Conservation (phyloP, 2,797 vertebrate genomes). For the Eospalax fontanierii region DNA sequence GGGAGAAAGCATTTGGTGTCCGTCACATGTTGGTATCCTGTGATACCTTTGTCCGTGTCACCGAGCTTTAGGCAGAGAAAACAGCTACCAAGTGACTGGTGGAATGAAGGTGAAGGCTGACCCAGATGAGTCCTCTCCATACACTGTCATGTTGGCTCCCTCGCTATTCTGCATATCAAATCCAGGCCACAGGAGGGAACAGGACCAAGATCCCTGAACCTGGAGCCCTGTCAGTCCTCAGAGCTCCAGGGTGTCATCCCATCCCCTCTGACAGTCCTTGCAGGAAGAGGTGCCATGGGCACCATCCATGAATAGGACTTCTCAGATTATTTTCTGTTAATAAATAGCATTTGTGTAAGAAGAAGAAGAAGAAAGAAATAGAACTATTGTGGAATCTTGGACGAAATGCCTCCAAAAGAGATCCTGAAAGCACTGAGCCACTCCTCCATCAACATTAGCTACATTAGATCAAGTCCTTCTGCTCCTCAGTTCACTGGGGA, state of each 20-base stretch:
- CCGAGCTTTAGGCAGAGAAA: not conserved
- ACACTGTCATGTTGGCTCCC: no score
- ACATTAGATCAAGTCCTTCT: not conserved
- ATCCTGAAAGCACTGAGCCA: slow-evolving; percentile 7
- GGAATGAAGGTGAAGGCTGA: not conserved
- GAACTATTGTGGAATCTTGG: not conserved
- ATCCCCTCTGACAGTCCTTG: not conserved
- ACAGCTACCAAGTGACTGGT: not conserved
- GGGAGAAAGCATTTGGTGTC: not conserved
- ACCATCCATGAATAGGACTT: not conserved
- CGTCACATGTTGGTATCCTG: not conserved
- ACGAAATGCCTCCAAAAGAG: not conserved
- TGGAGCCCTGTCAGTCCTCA: not conserved
- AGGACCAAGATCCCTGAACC: not conserved
- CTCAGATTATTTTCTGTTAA: not conserved
- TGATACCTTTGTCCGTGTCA: not conserved
- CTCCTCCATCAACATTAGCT: not conserved
- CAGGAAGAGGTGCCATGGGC: not conserved
- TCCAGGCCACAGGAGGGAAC: not conserved
- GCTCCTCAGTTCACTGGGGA: not conserved
- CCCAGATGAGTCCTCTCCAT: not conserved
- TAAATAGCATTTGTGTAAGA: not conserved
- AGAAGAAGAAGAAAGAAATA: not conserved
- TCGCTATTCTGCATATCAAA: not conserved
- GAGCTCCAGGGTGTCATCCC: not conserved